Conservation (phyloP, 2,888 invertebrate genomes). For the Ceratothoa steindachneri region DNA sequence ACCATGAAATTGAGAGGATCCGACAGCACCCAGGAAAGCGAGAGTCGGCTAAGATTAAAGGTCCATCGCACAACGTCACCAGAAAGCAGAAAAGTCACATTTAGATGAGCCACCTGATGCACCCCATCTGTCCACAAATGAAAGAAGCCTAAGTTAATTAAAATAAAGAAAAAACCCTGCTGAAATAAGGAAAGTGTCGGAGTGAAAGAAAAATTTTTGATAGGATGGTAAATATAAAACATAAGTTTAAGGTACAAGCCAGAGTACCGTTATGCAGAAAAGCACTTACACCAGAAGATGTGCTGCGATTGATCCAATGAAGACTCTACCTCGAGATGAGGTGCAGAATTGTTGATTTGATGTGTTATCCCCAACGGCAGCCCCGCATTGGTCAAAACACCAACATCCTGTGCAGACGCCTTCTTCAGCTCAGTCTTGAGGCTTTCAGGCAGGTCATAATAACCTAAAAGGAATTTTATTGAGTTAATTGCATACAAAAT, state of each 20-base stretch:
- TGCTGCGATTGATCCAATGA: background rate
- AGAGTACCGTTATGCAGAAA: background rate
- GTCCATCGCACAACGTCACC: slow-evolving; percentile 21
- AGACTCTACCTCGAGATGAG: background rate
- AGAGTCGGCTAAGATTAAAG: slow-evolving; percentile 6
- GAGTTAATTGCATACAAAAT: background rate
- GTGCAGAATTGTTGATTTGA: slow-evolving; percentile 4
- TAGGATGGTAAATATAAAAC: too few relatives aligned
- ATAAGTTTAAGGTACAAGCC: too few relatives aligned
- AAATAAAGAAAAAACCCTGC: slow-evolving; percentile 1
- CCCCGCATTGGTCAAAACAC: background rate
- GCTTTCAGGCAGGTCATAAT: slow-evolving; percentile 41
- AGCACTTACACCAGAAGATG: slow-evolving; percentile 1
- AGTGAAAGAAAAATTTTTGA: too few relatives aligned
- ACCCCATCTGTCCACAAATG: slow-evolving; percentile 24
- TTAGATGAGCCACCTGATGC: slow-evolving; percentile 20
- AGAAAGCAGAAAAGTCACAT: slow-evolving; percentile 28
- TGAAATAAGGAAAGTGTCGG: too few relatives aligned
- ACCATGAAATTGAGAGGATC: slow-evolving; percentile 27
- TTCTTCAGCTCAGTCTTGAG: slow-evolving; percentile 26
- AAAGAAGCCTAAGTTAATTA: too few relatives aligned
- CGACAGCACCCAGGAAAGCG: slow-evolving; percentile 19
- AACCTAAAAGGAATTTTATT: too few relatives aligned
- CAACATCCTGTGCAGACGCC: slow-evolving; percentile 21
- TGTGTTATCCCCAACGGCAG: slow-evolving; percentile 40